These are phyloP conservation scores for Ctenicera cuprea DNA, from an alignment of 2,888 invertebrate genomes.

Conservation along the genomic window DNA sequence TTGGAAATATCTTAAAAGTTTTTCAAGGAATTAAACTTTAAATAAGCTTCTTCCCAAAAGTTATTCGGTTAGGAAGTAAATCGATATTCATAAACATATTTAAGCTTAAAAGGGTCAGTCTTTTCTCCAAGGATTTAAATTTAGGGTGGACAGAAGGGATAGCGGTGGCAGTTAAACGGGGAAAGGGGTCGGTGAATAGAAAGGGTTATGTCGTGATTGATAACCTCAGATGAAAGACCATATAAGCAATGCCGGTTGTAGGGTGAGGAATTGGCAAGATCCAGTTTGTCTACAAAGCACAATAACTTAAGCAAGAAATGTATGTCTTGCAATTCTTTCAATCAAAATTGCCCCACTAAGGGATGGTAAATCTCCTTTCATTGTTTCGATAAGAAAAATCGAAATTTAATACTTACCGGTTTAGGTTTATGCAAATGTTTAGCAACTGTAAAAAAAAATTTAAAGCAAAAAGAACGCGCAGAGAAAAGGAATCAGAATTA, in stretches of 20 bases:
- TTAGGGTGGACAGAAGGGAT: constrained; percentile 50
- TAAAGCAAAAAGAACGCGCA: neutral
- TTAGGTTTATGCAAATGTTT: neutral
- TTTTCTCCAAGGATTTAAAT: constrained; percentile 54
- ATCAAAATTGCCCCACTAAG: neutral
- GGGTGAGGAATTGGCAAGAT: constrained; percentile 46
- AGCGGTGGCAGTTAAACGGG: constrained; percentile 48
- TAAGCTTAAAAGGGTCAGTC: constrained; percentile 52
- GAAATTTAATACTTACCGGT: neutral
- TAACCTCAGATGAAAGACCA: constrained; percentile 54
- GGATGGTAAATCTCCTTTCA: neutral
- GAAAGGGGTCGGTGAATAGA: constrained; percentile 53
- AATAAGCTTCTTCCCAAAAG: too few relatives aligned
- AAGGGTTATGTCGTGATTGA: constrained; percentile 58
- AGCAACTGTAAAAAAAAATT: neutral
- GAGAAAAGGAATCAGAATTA: neutral
- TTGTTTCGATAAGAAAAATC: neutral
- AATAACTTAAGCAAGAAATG: constrained; percentile 28
- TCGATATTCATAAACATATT: constrained; percentile 51
- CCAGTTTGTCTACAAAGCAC: constrained; percentile 40
- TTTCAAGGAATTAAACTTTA: too few relatives aligned
- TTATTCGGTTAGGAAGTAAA: constrained; percentile 11
- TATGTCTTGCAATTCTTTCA: constrained; percentile 1
- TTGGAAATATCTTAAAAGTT: too few relatives aligned
- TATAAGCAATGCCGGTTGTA: constrained; percentile 43